phyloP scores from a whole-genome alignment of 2,888 invertebrate genomes.

The Mythimna loreyi region DNA sequence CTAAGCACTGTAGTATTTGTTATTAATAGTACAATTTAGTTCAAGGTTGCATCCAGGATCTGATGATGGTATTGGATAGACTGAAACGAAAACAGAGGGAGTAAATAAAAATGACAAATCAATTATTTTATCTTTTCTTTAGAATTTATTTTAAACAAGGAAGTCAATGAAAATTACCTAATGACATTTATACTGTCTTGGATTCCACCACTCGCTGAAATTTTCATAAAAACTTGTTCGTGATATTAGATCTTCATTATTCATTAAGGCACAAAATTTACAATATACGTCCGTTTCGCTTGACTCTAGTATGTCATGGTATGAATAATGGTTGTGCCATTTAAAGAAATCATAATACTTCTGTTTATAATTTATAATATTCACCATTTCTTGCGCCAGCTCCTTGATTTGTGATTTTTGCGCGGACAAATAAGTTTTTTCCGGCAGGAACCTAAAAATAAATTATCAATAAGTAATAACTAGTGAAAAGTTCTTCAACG shows the following conservation, averaged over 20 bases:
- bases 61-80: neutral
- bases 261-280: slow-evolving; percentile 55
- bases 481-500: neutral
- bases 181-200: slow-evolving; percentile 28
- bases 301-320: slow-evolving; percentile 49
- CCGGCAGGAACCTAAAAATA: slow-evolving; percentile 68
- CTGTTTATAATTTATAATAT: slow-evolving; percentile 62
- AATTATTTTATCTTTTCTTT: too few species aligned
- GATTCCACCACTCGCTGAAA: slow-evolving; percentile 64
- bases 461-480: neutral
- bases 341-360: slow-evolving; percentile 68
- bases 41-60: too few species aligned
- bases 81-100: neutral
- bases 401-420: slow-evolving; percentile 23
- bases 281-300: slow-evolving; percentile 59
- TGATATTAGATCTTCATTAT: slow-evolving; percentile 20
- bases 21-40: neutral
- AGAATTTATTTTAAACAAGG: too few species aligned
- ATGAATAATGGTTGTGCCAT: slow-evolving; percentile 73
- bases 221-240: slow-evolving; percentile 40
- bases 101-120: neutral
- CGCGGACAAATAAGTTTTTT: slow-evolving; percentile 63
- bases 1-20: neutral
- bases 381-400: slow-evolving; percentile 63
- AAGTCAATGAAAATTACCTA: neutral